Evolutionary conservation across 2,113 vertebrate genomes (phyloP), one percentile per base, ranked within the genome.

Genomic region (Raphicerus campestris): DNA sequence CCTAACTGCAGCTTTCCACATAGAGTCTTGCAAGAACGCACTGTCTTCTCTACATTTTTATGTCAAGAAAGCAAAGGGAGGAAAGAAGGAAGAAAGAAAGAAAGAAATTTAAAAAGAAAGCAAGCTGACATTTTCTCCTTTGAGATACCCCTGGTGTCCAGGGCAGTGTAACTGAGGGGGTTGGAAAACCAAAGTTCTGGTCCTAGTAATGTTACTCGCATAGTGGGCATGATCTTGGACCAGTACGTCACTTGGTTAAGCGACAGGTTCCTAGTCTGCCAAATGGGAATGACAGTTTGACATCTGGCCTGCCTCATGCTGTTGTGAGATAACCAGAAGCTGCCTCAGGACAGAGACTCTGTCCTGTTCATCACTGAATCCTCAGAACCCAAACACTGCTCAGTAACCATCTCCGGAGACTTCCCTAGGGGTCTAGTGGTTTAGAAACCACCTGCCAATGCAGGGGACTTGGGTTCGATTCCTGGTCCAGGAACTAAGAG

Each of bases 11-110:
- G 2, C 61, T 26, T 26, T 87, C 61, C 49, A 10, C 30, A 1
- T 0, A 20, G 26, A 49, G 30, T 55, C 84, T 56, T 0, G 3
- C 5, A 24, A 55, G 61, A 75, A 45, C 1, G 8, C 56, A 24
- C 30, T 6, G 0, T 19, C 19, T 73, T 56, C 39, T 82, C 35
- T 22, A 1, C 10, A 32, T 53, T 32, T 53, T 82, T 77, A 49
- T 75, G 49, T 14, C 42, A 30, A 39, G 77, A 30, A 49, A 39
- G 32, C 10, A 19, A 56, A 45, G 35, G 22, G 26, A 15, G 11
- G 11, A 3, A 7, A 2, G 2, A 14, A 10, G 22, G 10, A 39
- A 16, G 8, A 10, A 0, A 51, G 45, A 2, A 22, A 47, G 53
- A 9, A 10, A 10, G 42, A 26, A 42, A 32, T 16, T 7, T 0